Percentiles rank a stretch among this genome's conserved stretches.
Evolutionary conservation across 2,797 vertebrate species (phyloP).

Genomic region (Manis crassicaudata): DNA sequence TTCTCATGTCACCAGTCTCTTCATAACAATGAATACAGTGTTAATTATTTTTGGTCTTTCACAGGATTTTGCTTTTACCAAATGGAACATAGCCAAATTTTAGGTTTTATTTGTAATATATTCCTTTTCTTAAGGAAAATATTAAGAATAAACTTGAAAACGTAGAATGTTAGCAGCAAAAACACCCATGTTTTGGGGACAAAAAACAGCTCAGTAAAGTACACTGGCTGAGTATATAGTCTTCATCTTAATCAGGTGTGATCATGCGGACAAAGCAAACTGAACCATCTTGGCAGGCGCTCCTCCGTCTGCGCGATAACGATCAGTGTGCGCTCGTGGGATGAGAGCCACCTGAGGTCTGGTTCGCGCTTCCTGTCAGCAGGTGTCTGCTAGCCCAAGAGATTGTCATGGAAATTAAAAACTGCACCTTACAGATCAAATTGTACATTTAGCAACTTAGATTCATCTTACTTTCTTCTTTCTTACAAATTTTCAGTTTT

Average conservation of each 20-base stretch:
- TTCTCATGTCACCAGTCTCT: too few species aligned
- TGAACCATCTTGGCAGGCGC: too few species aligned
- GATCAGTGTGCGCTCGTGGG: not conserved
- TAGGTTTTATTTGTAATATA: not conserved
- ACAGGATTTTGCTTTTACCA: not conserved
- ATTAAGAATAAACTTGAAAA: conserved; percentile 23
- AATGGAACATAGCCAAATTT: not conserved
- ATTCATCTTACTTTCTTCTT: not conserved
- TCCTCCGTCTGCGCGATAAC: not conserved
- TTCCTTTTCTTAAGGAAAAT: conserved; percentile 1
- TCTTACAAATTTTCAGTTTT: not conserved
- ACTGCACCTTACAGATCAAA: not conserved
- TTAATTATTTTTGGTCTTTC: not conserved
- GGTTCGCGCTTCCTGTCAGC: not conserved
- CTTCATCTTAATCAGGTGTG: not conserved
- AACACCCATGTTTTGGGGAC: not conserved
- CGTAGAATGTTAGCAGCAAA: not conserved
- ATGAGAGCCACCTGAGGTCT: not conserved
- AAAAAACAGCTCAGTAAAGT: not conserved
- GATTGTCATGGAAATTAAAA: not conserved
- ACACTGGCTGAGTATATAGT: not conserved
- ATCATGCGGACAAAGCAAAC: not conserved
- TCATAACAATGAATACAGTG: not conserved
- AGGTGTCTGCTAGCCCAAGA: not conserved
- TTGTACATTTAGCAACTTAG: not conserved